These are phyloP conservation scores for Aurelia sp. DNA, from an alignment of 30 jellyfish, hydroid and myxozoan genomes.

Conservation along the genomic window DNA sequence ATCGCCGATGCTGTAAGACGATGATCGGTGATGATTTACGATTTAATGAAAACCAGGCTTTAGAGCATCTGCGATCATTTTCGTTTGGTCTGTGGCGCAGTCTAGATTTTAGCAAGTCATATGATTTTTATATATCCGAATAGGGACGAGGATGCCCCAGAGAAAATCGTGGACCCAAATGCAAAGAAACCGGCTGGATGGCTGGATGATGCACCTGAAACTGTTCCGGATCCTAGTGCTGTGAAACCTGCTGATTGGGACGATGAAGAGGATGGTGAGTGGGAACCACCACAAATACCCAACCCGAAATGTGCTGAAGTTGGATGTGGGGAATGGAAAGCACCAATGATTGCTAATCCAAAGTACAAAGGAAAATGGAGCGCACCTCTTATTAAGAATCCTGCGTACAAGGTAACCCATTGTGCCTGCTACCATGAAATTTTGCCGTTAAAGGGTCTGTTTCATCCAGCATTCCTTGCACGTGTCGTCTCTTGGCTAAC, in stretches of 20 bases:
- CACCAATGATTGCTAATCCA: slow-evolving; percentile 91
- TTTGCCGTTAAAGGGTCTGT: too few species aligned
- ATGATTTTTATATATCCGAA: neutral
- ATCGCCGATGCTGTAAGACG: too few species aligned
- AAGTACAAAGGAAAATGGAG: slow-evolving; percentile 97
- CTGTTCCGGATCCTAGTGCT: slow-evolving; percentile 95
- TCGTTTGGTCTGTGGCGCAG: too few species aligned
- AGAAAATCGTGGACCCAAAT: slow-evolving; percentile 79
- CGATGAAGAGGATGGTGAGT: slow-evolving; percentile 98
- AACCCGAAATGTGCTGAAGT: slow-evolving; percentile 95
- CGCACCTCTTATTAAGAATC: slow-evolving; percentile 90
- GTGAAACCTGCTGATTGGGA: slow-evolving; percentile 98
- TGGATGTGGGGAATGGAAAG: slow-evolving; percentile 99
- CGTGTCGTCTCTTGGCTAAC: too few species aligned
- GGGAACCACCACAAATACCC: slow-evolving; percentile 99
- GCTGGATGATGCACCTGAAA: slow-evolving; percentile 98
- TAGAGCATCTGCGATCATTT: too few species aligned
- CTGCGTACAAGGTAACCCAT: slow-evolving; percentile 84
- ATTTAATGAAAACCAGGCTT: too few species aligned
- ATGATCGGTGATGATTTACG: too few species aligned
- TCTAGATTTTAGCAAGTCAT: too few species aligned
- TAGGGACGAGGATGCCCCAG: slow-evolving; percentile 99
- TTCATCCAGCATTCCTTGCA: too few species aligned
- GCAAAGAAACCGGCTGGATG: slow-evolving; percentile 96
- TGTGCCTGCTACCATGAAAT: neutral